These are phyloP conservation scores for Nudaria mundana DNA, from an alignment of 2,888 invertebrate species.

Conservation along the genomic window DNA sequence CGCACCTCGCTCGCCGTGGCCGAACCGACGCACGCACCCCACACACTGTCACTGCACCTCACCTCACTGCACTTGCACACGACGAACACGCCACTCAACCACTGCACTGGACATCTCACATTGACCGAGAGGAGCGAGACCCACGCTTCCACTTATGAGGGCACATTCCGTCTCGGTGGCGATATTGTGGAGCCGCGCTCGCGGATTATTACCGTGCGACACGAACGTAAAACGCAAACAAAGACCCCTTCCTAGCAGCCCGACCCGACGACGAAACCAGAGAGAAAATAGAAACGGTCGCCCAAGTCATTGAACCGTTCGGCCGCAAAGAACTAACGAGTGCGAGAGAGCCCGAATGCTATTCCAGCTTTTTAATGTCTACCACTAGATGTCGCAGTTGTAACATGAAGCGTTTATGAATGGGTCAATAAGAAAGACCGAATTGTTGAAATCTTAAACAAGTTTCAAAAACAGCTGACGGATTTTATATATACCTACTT, in stretches of 20 bases:
- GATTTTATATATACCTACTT: no score
- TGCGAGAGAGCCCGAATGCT: conserved; percentile 64
- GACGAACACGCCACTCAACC: conserved; percentile 73
- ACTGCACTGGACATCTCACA: conserved; percentile 75
- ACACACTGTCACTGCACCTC: conserved; percentile 76
- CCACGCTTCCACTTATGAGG: conserved; percentile 76
- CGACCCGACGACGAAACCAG: conserved; percentile 76
- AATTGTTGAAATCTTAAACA: conserved; percentile 7
- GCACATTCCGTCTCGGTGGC: conserved; percentile 77
- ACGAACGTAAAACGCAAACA: conserved; percentile 80
- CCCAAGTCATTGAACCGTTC: conserved; percentile 80
- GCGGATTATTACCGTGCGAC: conserved; percentile 71
- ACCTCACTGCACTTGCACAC: conserved; percentile 79
- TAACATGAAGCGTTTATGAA: conserved; percentile 10
- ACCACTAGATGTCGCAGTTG: conserved; percentile 53
- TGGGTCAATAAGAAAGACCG: conserved; percentile 48
- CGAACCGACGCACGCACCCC: conserved; percentile 70
- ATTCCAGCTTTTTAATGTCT: conserved; percentile 16
- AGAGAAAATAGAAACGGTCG: conserved; percentile 81
- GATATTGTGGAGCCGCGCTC: conserved; percentile 64
- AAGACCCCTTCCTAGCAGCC: conserved; percentile 72
- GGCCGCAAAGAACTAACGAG: conserved; percentile 54
- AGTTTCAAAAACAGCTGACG: no score
- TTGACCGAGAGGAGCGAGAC: conserved; percentile 74
- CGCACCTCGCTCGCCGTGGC: conserved; percentile 74